Evolutionary conservation across 2,113 vertebrate species (phyloP).

Genomic region (Siniperca knerii): DNA sequence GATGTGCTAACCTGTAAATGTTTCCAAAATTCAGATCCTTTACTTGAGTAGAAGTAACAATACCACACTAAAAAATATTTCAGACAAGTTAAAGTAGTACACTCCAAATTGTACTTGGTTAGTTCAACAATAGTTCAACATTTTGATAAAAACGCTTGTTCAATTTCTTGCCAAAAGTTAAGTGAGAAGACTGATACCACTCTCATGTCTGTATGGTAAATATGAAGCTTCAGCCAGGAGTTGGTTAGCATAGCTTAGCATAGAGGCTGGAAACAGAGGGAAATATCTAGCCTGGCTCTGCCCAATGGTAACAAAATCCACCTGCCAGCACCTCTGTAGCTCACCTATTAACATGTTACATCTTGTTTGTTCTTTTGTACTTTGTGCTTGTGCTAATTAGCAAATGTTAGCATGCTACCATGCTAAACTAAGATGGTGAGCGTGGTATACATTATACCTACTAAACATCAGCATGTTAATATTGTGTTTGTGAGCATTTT

Average conservation of each 20-base stretch:
- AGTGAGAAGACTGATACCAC: background rate
- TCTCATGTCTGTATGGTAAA: background rate
- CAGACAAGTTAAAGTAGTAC: background rate
- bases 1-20: too few relatives aligned
- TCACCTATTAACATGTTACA: background rate
- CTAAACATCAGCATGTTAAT: background rate
- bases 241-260: background rate
- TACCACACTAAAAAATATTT: background rate
- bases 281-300: background rate
- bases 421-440: background rate
- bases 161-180: background rate
- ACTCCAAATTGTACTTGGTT: background rate
- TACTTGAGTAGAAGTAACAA: background rate
- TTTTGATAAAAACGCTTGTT: background rate
- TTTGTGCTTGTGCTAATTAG: background rate
- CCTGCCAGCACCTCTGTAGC: background rate
- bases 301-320: background rate
- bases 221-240: background rate
- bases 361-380: background rate
- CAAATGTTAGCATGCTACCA: background rate
- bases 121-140: background rate
- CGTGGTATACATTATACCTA: background rate
- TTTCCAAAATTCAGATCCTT: too few relatives aligned
- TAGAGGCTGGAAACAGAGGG: background rate
- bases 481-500: background rate